Conservation (phyloP, 2,113 vertebrate species). For the Misgurnus anguillicaudatus region DNA sequence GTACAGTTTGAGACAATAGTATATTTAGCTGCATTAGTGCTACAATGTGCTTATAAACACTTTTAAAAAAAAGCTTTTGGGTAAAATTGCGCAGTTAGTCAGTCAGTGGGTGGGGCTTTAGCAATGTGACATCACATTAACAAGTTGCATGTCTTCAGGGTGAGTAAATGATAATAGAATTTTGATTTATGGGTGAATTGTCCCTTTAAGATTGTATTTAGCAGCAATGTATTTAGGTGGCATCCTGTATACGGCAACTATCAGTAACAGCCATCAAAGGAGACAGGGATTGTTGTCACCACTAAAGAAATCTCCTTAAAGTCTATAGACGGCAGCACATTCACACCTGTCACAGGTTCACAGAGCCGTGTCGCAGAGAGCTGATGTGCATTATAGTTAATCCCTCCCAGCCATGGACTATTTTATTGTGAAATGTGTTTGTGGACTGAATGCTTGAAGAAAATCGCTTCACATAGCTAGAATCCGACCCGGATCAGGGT, state of each 20-base stretch:
- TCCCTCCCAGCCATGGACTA: not conserved
- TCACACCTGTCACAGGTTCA: conserved; percentile 16
- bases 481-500: not conserved
- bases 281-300: conserved; percentile 60
- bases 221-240: conserved; percentile 56
- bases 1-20: no score
- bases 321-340: conserved; percentile 50
- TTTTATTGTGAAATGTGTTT: not conserved
- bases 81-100: no score
- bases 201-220: conserved; percentile 54
- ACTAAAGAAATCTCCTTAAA: conserved; percentile 49
- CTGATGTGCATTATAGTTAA: conserved; percentile 43
- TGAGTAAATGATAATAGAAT: no score
- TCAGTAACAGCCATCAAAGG: conserved; percentile 64
- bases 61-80: no score
- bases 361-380: conserved; percentile 27
- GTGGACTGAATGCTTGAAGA: not conserved
- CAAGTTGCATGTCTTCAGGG: no score
- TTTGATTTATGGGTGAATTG: no score
- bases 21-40: no score
- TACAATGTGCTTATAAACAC: no score
- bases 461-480: conserved; percentile 5
- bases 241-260: conserved; percentile 57
- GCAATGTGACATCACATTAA: no score
- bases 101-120: no score